Base-by-base conservation (phyloP, 2,888 invertebrate species). In the Thereva nobilitata region DNA sequence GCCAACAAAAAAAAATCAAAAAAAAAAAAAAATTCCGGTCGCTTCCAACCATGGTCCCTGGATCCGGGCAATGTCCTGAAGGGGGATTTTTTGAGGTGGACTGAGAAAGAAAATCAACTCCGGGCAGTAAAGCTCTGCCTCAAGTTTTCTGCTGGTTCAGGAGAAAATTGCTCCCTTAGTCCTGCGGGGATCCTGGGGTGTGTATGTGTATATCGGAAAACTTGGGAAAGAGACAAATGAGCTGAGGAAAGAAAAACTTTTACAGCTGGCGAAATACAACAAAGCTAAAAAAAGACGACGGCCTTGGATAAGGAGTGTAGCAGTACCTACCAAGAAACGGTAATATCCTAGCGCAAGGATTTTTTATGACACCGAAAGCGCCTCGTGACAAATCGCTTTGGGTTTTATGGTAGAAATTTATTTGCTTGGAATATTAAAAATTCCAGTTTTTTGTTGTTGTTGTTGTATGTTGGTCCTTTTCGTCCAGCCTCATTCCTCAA, bases 351-450 rank as follows among this genome's bases (percentile, higher is more conserved):
- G 64, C 44, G 54, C 64, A 64, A 54, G 64, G 45, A 64, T 54
- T 64, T 64, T 54, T 64, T 64, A 64, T 64, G 64, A 54, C 45
- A 53, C 54, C 45, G 12, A 64, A 44, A 64, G 54, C 37, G 45
- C 40, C 45, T 54, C 38, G 64, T 64, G 54, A 64, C 64, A 64
- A 64, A 64, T 64, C 44, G 64, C 64, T 64, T 45, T 64, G 44
- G 64, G 45, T 64, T 64, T 64, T 64, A 64, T 54, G 64, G 64
- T 44, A 54, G 23, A 45, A 64, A 64, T 64, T 64, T 64, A 64
- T 64, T 64, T 64, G 64, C 54, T 64, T 35, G 45, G 59, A 45
- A 64, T 64, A 64, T 64, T 64, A 64, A 64, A 64, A 54, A 63
- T 59, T 59, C 37, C n/a, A 10, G 3, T 23, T 23, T 9, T 35